phyloP scores from a whole-genome alignment of 2,797 vertebrate genomes.

The Coreius guichenoti region DNA sequence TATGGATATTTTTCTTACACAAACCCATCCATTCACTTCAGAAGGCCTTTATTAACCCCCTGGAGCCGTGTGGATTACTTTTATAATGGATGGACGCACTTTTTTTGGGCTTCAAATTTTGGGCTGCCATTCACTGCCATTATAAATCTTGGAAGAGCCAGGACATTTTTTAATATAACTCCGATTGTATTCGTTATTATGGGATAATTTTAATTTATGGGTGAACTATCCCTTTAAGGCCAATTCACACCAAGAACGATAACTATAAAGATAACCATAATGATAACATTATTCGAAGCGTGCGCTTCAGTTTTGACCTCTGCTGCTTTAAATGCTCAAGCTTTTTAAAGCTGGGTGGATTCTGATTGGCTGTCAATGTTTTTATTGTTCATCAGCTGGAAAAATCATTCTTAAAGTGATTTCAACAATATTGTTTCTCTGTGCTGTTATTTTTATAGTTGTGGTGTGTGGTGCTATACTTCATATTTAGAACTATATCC shows the following conservation, averaged over 20 bases:
- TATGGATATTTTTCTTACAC: too few species aligned
- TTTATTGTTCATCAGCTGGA: neutral
- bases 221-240: neutral
- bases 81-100: too few species aligned
- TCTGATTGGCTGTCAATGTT: neutral
- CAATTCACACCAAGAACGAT: neutral
- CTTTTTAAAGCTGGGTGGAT: neutral
- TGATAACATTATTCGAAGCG: neutral
- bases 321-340: neutral
- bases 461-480: neutral
- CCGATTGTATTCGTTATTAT: too few species aligned
- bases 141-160: too few species aligned
- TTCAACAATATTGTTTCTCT: neutral
- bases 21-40: too few species aligned
- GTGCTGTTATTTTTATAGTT: neutral
- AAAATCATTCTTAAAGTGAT: neutral
- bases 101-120: too few species aligned
- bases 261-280: too few species aligned
- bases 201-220: too few species aligned
- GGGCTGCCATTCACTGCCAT: too few species aligned
- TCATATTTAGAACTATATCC: neutral
- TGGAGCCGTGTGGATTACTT: too few species aligned
- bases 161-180: too few species aligned
- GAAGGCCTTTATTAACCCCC: too few species aligned
- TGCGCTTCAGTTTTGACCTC: neutral